These are phyloP conservation scores for Allobates femoralis DNA, from an alignment of 2,797 vertebrate genomes.

Conservation along the genomic window DNA sequence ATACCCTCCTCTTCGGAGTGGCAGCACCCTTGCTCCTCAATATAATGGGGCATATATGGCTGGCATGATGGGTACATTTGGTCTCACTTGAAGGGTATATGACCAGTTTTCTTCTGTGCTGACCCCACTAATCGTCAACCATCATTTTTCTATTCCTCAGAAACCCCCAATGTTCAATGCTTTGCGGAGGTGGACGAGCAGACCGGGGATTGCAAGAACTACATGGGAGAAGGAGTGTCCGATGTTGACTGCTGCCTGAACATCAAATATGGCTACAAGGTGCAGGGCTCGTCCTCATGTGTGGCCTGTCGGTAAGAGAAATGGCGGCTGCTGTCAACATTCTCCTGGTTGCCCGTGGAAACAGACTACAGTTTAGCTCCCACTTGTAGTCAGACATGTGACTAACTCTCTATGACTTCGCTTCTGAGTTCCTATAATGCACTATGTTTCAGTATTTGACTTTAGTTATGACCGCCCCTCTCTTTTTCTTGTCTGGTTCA, in stretches of 20 bases:
- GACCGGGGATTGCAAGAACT: constrained; percentile 60
- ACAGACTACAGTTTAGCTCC: background rate
- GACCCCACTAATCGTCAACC: background rate
- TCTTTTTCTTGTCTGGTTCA: no score
- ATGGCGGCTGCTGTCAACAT: background rate
- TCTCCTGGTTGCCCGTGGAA: background rate
- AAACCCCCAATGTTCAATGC: constrained; percentile 62
- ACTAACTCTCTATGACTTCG: background rate
- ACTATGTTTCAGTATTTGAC: background rate
- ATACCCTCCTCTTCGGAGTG: no score
- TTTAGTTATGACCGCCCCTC: background rate
- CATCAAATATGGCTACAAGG: constrained; percentile 65
- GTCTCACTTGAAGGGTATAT: background rate
- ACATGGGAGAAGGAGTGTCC: constrained; percentile 61
- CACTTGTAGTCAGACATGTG: background rate
- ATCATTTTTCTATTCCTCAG: constrained; percentile 34
- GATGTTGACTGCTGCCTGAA: constrained; percentile 70
- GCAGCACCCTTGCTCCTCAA: background rate
- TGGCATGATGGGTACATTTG: background rate
- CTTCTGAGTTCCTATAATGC: background rate
- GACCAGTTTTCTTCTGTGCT: background rate
- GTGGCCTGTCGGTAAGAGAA: constrained; percentile 69
- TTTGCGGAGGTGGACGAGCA: constrained; percentile 66
- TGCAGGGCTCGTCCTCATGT: constrained; percentile 40
- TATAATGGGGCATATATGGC: background rate